Evolutionary conservation across 2,888 invertebrate species (phyloP).

Genomic region (Unio pictorum): DNA sequence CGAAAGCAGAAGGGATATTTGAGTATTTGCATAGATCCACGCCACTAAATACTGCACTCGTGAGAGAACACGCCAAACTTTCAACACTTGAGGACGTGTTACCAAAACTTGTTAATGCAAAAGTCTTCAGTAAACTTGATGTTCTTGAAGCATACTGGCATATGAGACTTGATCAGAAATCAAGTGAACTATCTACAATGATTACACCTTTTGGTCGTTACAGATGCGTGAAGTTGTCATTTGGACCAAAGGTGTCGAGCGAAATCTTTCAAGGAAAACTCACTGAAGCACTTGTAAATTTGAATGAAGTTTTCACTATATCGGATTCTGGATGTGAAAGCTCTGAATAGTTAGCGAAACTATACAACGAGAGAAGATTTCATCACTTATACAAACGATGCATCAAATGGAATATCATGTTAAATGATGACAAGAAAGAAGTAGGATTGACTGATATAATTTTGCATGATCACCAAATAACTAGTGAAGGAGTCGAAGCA

Average conservation of each 20-base stretch:
- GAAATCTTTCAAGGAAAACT: conserved; percentile 33
- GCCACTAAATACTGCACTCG: conserved; percentile 27
- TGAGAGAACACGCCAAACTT: conserved; percentile 23
- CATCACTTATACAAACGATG: neutral
- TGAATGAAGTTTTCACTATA: conserved; percentile 20
- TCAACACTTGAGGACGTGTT: conserved; percentile 40
- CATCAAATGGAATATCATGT: neutral
- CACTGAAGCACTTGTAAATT: conserved; percentile 18
- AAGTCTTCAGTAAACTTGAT: conserved; percentile 41
- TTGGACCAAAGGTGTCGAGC: conserved; percentile 23
- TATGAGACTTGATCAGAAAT: conserved; percentile 24
- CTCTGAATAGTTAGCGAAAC: conserved; percentile 14
- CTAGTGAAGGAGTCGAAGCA: conserved; percentile 24
- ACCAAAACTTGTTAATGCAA: conserved; percentile 23
- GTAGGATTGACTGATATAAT: conserved; percentile 7
- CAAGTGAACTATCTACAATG: conserved; percentile 36
- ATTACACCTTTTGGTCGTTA: conserved; percentile 43
- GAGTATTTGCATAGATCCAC: conserved; percentile 31
- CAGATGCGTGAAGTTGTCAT: conserved; percentile 22
- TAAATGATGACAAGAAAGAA: conserved; percentile 1
- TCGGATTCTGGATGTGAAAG: conserved; percentile 18
- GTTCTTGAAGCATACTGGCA: conserved; percentile 39
- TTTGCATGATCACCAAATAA: conserved; percentile 33
- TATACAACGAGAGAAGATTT: conserved; percentile 19
- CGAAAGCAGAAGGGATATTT: conserved; percentile 13